Conservation (phyloP, 2,888 invertebrate genomes). For the Ophion ellenae region DNA sequence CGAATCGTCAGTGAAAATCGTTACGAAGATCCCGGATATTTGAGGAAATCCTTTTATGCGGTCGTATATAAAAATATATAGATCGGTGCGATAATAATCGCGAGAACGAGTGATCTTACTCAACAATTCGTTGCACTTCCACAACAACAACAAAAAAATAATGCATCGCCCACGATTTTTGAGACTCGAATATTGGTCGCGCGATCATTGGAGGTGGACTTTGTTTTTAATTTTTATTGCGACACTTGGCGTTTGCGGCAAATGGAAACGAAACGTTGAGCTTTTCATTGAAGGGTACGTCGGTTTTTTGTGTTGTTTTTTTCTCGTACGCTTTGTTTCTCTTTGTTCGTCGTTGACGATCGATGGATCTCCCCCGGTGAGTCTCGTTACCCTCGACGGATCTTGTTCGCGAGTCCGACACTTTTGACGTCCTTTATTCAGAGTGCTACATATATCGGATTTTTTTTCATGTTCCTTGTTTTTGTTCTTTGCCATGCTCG, state of each 20-base stretch:
- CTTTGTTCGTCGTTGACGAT: slow-evolving; percentile 22
- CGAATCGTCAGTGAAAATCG: neutral
- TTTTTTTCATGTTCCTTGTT: neutral
- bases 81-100: too few species aligned
- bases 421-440: neutral
- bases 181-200: too few species aligned
- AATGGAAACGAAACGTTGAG: neutral
- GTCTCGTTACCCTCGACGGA: neutral
- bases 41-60: neutral
- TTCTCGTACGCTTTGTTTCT: neutral
- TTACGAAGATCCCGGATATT: too few species aligned
- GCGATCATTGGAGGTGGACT: too few species aligned
- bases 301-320: neutral
- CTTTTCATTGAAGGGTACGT: neutral
- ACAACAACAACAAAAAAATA: too few species aligned
- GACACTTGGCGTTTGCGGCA: too few species aligned
- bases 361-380: slow-evolving; percentile 14
- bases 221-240: too few species aligned
- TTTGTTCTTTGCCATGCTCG: neutral
- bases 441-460: neutral
- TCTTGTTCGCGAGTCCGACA: neutral
- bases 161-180: too few species aligned
- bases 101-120: too few species aligned
- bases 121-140: too few species aligned
- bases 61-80: too few species aligned